Evolutionary conservation across 2,113 vertebrate species (phyloP).

Genomic region (Sporophila hypoxantha): DNA sequence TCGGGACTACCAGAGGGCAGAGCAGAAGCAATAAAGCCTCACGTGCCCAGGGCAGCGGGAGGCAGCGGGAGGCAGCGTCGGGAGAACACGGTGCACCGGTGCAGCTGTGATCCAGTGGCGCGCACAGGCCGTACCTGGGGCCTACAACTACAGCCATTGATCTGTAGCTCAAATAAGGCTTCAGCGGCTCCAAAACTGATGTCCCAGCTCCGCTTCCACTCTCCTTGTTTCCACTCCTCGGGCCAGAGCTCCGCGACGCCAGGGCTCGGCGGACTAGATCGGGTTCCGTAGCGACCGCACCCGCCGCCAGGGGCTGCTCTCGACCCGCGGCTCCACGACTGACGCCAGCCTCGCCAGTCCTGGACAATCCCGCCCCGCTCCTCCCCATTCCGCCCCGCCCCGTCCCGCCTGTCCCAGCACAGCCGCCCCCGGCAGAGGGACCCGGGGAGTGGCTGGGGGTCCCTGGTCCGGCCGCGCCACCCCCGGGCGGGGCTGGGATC

Average conservation of each 20-base stretch:
- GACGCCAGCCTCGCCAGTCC: too few species aligned
- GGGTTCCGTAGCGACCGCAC: too few species aligned
- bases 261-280: too few species aligned
- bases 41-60: not conserved
- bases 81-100: not conserved
- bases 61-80: not conserved
- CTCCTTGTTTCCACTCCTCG: not conserved
- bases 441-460: not conserved
- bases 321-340: not conserved
- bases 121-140: not conserved
- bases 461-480: not conserved
- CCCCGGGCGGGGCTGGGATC: constrained; percentile 5
- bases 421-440: constrained; percentile 11
- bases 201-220: not conserved
- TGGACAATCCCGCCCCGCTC: too few species aligned
- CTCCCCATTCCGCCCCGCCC: fast-evolving
- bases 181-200: not conserved
- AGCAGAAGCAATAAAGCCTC: not conserved
- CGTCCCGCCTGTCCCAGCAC: not conserved
- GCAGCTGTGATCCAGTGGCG: not conserved
- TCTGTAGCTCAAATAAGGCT: not conserved
- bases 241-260: not conserved
- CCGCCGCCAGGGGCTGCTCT: not conserved
- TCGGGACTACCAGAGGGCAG: not conserved
- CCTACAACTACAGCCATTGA: not conserved